phyloP scores from a whole-genome alignment of 1,140 invertebrate species.

The Calycopis cecrops region DNA sequence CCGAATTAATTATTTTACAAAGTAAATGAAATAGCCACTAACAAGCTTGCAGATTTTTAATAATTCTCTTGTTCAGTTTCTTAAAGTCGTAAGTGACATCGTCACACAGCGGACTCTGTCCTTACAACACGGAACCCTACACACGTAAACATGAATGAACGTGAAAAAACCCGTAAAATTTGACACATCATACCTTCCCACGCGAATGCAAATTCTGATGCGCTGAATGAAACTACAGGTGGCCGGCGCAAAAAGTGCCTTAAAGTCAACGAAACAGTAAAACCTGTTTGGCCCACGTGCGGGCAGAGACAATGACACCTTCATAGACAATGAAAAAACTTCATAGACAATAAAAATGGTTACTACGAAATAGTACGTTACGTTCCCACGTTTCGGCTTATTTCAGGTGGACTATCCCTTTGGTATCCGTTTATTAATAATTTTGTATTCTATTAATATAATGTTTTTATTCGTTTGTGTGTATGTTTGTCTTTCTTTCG shows the following conservation, averaged over 20 bases:
- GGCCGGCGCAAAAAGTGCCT: conserved; percentile 40
- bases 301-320: conserved; percentile 44
- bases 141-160: conserved; percentile 10
- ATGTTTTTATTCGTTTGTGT: too few relatives aligned
- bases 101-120: too few relatives aligned
- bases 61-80: too few relatives aligned
- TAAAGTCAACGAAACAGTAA: conserved; percentile 39
- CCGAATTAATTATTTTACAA: too few relatives aligned
- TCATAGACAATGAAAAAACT: conserved; percentile 32
- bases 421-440: too few relatives aligned
- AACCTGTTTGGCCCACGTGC: conserved; percentile 58
- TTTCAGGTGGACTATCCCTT: conserved; percentile 8
- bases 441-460: too few relatives aligned
- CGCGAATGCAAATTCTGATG: conserved; percentile 43
- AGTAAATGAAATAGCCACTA: too few relatives aligned
- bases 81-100: too few relatives aligned
- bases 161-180: not conserved
- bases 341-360: conserved; percentile 27
- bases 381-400: conserved; percentile 33
- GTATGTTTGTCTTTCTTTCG: too few relatives aligned
- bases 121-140: too few relatives aligned
- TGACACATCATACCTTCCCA: conserved; percentile 28
- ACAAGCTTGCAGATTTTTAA: too few relatives aligned
- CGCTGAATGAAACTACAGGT: conserved; percentile 51
- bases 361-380: conserved; percentile 21